phyloP scores from a whole-genome alignment of 2,797 vertebrate genomes.

The Amblyopsis hoosieri region DNA sequence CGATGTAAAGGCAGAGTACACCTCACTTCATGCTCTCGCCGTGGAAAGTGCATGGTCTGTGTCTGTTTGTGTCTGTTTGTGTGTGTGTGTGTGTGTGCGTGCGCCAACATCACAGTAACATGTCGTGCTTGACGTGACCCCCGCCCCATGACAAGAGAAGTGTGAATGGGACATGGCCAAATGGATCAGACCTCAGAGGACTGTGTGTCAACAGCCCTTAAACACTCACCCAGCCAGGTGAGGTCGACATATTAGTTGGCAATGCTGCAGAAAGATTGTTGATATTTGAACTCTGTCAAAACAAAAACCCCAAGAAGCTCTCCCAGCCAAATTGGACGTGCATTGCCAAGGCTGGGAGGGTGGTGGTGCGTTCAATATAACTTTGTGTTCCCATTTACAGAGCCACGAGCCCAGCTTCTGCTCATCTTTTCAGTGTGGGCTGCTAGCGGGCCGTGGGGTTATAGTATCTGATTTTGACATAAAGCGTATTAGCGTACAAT shows the following conservation, averaged over 20 bases:
- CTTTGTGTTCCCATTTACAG: neutral
- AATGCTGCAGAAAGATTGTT: too few relatives aligned
- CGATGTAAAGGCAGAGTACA: conserved; percentile 25
- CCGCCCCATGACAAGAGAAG: conserved; percentile 23
- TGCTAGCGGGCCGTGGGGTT: too few relatives aligned
- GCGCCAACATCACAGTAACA: conserved; percentile 5
- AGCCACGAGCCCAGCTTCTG: too few relatives aligned
- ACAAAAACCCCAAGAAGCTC: too few relatives aligned
- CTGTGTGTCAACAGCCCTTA: conserved; percentile 9
- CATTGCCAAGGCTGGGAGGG: conserved; percentile 4
- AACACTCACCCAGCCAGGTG: conserved; percentile 29
- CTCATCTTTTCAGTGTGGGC: too few relatives aligned
- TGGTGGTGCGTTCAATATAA: too few relatives aligned
- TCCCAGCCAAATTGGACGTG: too few relatives aligned
- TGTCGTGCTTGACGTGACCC: conserved; percentile 27
- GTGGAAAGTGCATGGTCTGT: neutral
- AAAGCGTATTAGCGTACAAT: too few relatives aligned
- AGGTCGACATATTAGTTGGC: conserved; percentile 28
- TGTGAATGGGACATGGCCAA: conserved; percentile 38
- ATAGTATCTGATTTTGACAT: too few relatives aligned
- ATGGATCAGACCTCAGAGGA: conserved; percentile 29
- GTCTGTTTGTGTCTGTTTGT: conserved; percentile 29
- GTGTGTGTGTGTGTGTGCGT: conserved; percentile 3
- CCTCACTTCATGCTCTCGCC: conserved; percentile 32
- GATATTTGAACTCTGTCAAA: too few relatives aligned